These are phyloP conservation scores for Ophion slaviceki DNA, from an alignment of 2,888 invertebrate genomes.

Conservation along the genomic window DNA sequence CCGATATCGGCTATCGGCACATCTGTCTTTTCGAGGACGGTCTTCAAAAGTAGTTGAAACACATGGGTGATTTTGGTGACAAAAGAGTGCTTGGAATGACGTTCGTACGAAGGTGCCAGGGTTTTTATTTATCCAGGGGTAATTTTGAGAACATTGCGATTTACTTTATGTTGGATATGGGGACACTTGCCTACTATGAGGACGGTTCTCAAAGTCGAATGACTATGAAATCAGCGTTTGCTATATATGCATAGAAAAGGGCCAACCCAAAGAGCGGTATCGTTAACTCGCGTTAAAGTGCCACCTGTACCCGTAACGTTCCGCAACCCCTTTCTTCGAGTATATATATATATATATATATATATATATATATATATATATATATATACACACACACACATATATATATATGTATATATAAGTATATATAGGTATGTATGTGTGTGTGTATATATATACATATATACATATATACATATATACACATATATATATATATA, in stretches of 20 bases:
- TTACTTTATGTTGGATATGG: not conserved
- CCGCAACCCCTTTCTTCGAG: conserved; percentile 23
- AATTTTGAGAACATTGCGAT: not conserved
- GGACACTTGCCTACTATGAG: not conserved
- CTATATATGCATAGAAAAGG: conserved; percentile 25
- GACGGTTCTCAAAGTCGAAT: not conserved
- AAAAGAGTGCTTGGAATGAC: not conserved
- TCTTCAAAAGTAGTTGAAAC: not conserved
- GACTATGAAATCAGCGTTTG: not conserved
- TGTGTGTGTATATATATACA: no score
- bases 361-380: not conserved
- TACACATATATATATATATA: not conserved
- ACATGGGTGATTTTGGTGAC: not conserved
- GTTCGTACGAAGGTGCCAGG: not conserved
- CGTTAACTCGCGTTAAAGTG: conserved; percentile 66
- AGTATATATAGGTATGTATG: no score
- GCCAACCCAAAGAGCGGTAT: conserved; percentile 48
- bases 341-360: conserved; percentile 9
- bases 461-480: conserved; percentile 2
- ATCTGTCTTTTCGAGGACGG: not conserved
- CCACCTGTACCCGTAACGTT: conserved; percentile 41
- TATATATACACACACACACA: not conserved
- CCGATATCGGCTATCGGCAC: not conserved
- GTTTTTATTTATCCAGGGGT: not conserved
- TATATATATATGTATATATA: conserved; percentile 4